Evolutionary conservation across 2,113 vertebrate genomes (phyloP), one percentile per base, ranked within the genome.

Genomic region (Probosciger aterrimus): DNA sequence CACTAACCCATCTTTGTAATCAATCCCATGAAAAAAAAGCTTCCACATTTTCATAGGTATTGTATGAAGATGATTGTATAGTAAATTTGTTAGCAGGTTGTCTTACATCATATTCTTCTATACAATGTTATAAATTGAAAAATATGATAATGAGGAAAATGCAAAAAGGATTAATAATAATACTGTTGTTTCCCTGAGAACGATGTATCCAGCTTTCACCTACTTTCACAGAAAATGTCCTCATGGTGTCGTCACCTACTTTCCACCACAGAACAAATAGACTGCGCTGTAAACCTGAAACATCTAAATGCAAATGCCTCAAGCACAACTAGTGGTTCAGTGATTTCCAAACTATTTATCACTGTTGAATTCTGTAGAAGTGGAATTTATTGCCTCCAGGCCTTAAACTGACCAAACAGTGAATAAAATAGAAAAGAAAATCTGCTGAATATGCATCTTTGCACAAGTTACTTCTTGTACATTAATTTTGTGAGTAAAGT

Each of bases 321-420:
- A 41, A 95, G 90, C 90, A 78, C 53, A 96, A 81, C 60, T 31
- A 79, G 47, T 10, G 53, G 23, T 77, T 94, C 81, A 91, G 59
- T 92, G 70, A 93, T 91, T 95, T 95, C 62, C 63, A 91, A 91
- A 94, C 90, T 96, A 95, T 95, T 96, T 95, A 96, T 97, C 93
- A 96, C 76, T 83, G 73, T 41, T 96, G 55, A 92, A 83, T 95
- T 94, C 69, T 82, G 41, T 90, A 60, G 37, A 62, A 84, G 76
- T 92, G 90, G 93, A 95, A 97, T 96, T 90, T 95, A 88, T 94
- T 11, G 69, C 94, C 84, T 95, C 62, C 28, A 92, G 92, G 65
- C 62, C 53, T 97, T 93, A 59, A 83, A 89, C 81, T 97, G 93
- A 94, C 88, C 96, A 90, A 96, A 82, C 68, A 93, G 39, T 63